Conservation (phyloP, 64 coral and sea anemone species). For the Montipora cactus region DNA sequence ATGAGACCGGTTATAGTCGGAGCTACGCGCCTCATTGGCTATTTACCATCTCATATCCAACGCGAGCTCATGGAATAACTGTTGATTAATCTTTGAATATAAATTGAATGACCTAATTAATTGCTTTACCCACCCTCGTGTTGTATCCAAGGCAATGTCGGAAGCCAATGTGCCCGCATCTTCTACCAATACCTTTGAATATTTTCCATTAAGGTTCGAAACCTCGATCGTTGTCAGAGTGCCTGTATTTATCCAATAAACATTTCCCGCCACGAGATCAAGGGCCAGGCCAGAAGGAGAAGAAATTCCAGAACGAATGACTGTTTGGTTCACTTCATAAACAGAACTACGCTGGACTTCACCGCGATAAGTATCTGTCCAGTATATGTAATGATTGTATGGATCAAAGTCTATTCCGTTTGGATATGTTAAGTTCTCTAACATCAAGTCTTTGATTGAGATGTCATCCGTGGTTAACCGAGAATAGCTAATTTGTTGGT, state of each 20-base stretch:
- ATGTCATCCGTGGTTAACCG: not conserved
- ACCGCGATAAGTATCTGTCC: conserved; percentile 32
- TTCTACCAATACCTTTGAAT: conserved; percentile 18
- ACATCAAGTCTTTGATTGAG: not conserved
- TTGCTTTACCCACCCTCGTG: not conserved
- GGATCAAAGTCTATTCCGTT: conserved; percentile 48
- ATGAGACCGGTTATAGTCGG: too few relatives aligned
- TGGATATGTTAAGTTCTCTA: not conserved
- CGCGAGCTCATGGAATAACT: too few relatives aligned
- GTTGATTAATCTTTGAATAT: not conserved
- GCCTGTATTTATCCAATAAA: conserved; percentile 33
- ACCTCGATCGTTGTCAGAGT: conserved; percentile 11
- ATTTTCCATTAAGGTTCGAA: conserved; percentile 28
- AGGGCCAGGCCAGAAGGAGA: conserved; percentile 6
- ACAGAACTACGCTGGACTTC: conserved; percentile 1
- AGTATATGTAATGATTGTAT: conserved; percentile 13
- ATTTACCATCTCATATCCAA: too few relatives aligned
- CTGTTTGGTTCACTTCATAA: conserved; percentile 21
- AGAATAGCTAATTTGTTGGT: conserved; percentile 14
- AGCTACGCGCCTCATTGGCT: too few relatives aligned
- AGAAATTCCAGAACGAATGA: not conserved
- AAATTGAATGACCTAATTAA: not conserved
- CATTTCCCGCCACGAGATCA: conserved; percentile 52
- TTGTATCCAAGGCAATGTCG: conserved; percentile 47
- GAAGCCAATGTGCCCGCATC: not conserved